Evolutionary conservation across 2,797 vertebrate species (phyloP), one percentile per base, ranked within the genome.

Genomic region (Decapterus maruadsi): DNA sequence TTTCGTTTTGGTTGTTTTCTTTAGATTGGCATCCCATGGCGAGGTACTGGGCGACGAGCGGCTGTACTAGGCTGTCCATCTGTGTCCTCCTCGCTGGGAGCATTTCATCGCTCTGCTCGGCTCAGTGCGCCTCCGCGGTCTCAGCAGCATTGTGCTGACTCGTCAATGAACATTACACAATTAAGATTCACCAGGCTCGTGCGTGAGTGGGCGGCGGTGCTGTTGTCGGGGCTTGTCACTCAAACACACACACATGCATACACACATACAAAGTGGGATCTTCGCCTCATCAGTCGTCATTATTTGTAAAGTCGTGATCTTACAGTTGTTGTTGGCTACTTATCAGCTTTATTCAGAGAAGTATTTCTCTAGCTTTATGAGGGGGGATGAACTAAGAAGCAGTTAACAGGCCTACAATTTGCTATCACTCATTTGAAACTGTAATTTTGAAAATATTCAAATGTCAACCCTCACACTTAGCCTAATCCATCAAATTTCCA

Each of bases 31-130:
- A 94, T 80, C 94, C 94, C 93, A 95, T 95, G 59, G 93, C 93
- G 80, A 95, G 93, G 81, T 95, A 95, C 82, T 95, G 94, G 86
- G 95, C 95, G 68, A 94, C 95, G 61, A 95, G 92, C 61, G 95
- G 95, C 85, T 94, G 92, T 61, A 95, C 95, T 13, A 95, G 86
- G 90, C 95, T 95, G 90, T 95, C 94, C 94, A 95, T 95, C 84
- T 93, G 93, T 53, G 92, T 93, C 48, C 88, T 91, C 85, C 89
- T 93, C 79, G 89, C 80, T 69, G 89, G 85, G 85, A 92, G 93
- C 90, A 90, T 92, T 59, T 87, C 92, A 93, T 90, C 78, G 72
- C 88, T 87, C 61, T 77, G 88, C 79, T 87, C 36, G 77, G 79
- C 77, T 89, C 86, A 7, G 81, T 84, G 91, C 82, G 85, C 85